phyloP scores from a whole-genome alignment of 2,113 vertebrate species.

The Aphyosemion australe region DNA sequence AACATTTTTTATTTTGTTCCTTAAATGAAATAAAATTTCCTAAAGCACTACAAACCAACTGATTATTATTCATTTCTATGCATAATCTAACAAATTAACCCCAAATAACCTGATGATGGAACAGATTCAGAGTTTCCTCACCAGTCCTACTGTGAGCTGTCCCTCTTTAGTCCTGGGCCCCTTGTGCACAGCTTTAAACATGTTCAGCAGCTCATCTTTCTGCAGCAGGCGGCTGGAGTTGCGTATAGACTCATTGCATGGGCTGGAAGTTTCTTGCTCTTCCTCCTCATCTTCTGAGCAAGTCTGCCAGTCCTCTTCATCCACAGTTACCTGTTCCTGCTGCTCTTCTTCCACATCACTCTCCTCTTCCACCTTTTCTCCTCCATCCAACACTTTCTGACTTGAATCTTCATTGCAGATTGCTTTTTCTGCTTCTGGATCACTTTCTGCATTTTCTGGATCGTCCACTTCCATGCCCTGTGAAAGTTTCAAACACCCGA shows the following conservation, averaged over 20 bases:
- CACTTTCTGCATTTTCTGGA: conserved; percentile 61
- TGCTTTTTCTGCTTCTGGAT: conserved; percentile 52
- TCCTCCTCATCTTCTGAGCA: conserved; percentile 84
- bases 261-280: conserved; percentile 1
- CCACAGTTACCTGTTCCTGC: conserved; percentile 65
- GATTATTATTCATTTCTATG: neutral
- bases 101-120: too few relatives aligned
- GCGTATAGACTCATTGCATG: conserved; percentile 51
- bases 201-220: conserved; percentile 86
- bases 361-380: neutral
- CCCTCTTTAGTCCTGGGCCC: conserved; percentile 82
- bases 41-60: neutral
- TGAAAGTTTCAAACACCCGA: neutral
- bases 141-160: conserved; percentile 93
- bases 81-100: neutral
- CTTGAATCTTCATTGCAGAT: conserved; percentile 37
- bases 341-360: conserved; percentile 46
- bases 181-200: conserved; percentile 83
- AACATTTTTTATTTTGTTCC: too few relatives aligned
- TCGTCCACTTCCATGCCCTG: conserved; percentile 75
- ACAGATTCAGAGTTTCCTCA: conserved; percentile 66
- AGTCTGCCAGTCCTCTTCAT: conserved; percentile 88
- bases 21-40: too few relatives aligned
- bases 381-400: conserved; percentile 8
- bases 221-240: conserved; percentile 88